phyloP scores from a whole-genome alignment of 2,113 vertebrate genomes.

The Osmerus mordax region DNA sequence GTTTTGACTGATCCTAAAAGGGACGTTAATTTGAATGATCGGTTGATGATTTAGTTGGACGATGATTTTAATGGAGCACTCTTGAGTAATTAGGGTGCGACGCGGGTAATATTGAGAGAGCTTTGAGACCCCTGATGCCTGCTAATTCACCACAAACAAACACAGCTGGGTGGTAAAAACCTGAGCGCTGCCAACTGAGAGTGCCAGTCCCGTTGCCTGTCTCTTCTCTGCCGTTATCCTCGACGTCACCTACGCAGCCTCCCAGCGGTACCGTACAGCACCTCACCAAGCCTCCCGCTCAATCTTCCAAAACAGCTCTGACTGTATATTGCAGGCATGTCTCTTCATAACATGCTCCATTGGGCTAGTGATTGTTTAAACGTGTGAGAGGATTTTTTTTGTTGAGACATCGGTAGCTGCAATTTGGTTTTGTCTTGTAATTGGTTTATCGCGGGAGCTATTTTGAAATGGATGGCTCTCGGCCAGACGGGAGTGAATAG shows the following conservation, averaged over 20 bases:
- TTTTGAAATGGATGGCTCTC: slow-evolving; percentile 38
- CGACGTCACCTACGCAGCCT: slow-evolving; percentile 29
- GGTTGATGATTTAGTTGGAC: slow-evolving; percentile 50
- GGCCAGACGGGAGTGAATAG: slow-evolving; percentile 32
- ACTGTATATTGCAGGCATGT: slow-evolving; percentile 5
- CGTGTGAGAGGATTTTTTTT: slow-evolving; percentile 3
- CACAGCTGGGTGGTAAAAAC: slow-evolving; percentile 70
- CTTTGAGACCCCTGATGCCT: slow-evolving; percentile 63
- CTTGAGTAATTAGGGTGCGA: slow-evolving; percentile 63
- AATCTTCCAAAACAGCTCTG: neutral
- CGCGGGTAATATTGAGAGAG: slow-evolving; percentile 63
- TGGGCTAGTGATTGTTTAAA: slow-evolving; percentile 25
- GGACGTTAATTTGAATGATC: slow-evolving; percentile 31
- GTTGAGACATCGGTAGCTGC: slow-evolving; percentile 16
- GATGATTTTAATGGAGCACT: slow-evolving; percentile 60
- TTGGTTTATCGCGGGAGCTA: slow-evolving; percentile 31
- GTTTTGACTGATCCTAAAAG: slow-evolving; percentile 49
- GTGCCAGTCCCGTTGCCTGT: slow-evolving; percentile 32
- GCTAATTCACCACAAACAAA: slow-evolving; percentile 72
- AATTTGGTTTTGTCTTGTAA: slow-evolving; percentile 31
- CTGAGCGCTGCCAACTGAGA: slow-evolving; percentile 49
- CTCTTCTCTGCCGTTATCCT: slow-evolving; percentile 33
- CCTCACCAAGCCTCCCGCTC: neutral
- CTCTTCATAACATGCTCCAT: slow-evolving; percentile 10
- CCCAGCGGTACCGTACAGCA: slow-evolving; percentile 25